Percentiles rank a stretch among this genome's conserved stretches.
These are phyloP conservation scores for Ridgeia piscesae DNA, from an alignment of 1,140 invertebrate genomes.

Conservation along the genomic window DNA sequence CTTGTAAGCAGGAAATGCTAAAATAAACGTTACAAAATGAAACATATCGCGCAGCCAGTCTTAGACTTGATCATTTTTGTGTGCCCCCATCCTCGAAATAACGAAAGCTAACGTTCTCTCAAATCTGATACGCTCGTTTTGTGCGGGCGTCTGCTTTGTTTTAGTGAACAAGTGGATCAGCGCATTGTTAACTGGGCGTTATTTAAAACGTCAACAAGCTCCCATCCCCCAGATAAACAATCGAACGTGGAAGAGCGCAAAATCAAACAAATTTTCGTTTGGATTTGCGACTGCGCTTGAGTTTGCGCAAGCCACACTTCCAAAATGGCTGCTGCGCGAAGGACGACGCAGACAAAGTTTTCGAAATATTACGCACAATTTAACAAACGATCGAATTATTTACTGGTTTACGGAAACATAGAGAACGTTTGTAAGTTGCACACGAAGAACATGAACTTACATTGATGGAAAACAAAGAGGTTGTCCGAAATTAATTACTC, in stretches of 20 bases:
- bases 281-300: neutral
- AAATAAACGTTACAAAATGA: neutral
- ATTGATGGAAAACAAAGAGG: neutral
- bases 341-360: neutral
- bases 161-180: neutral
- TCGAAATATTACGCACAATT: neutral
- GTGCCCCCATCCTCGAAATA: neutral
- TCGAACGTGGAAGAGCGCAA: neutral
- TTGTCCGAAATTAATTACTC: neutral
- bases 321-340: neutral
- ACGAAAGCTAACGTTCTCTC: neutral
- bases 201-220: neutral
- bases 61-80: neutral
- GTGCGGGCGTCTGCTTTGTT: neutral
- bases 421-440: neutral
- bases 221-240: neutral
- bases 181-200: neutral
- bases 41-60: no score
- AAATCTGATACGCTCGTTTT: neutral
- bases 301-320: slow-evolving; percentile 3
- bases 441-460: slow-evolving; percentile 5
- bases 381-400: neutral
- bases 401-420: neutral
- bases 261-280: neutral
- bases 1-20: neutral